Conservation (phyloP, 2,888 invertebrate species). For the Pandemis cinnamomeana region DNA sequence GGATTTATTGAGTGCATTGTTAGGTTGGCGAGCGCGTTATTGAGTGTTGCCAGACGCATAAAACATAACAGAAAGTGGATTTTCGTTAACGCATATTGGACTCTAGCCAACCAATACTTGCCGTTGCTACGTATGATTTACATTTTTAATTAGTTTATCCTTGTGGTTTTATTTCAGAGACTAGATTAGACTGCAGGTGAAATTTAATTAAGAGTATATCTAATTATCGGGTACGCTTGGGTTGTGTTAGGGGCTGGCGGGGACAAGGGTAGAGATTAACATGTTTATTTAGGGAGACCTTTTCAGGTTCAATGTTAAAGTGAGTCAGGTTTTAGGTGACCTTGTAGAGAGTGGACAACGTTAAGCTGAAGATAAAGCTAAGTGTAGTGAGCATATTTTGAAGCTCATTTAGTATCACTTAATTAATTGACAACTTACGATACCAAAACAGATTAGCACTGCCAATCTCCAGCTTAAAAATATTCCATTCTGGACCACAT, state of each 20-base stretch:
- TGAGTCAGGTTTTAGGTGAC: slow-evolving; percentile 6
- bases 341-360: neutral
- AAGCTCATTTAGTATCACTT: neutral
- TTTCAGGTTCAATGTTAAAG: slow-evolving; percentile 9
- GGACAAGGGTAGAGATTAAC: slow-evolving; percentile 4
- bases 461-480: too few species aligned
- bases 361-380: neutral
- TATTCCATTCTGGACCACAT: too few species aligned
- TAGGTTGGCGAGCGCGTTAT: slow-evolving; percentile 48
- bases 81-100: slow-evolving; percentile 65
- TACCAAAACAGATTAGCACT: too few species aligned
- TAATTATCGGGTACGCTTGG: slow-evolving; percentile 2
- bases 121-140: slow-evolving; percentile 36
- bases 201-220: slow-evolving; percentile 13
- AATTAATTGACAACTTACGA: too few species aligned
- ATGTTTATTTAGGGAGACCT: slow-evolving; percentile 24
- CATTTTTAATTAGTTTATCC: slow-evolving; percentile 14
- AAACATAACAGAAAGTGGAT: slow-evolving; percentile 72
- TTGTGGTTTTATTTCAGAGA: slow-evolving; percentile 1
- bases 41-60: slow-evolving; percentile 65
- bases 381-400: neutral
- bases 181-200: slow-evolving; percentile 10
- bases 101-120: slow-evolving; percentile 59
- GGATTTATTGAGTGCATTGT: slow-evolving; percentile 24
- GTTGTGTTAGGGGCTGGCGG: neutral